Evolutionary conservation across 2,113 vertebrate species (phyloP).

Genomic region (Pygathrix nemaeus): DNA sequence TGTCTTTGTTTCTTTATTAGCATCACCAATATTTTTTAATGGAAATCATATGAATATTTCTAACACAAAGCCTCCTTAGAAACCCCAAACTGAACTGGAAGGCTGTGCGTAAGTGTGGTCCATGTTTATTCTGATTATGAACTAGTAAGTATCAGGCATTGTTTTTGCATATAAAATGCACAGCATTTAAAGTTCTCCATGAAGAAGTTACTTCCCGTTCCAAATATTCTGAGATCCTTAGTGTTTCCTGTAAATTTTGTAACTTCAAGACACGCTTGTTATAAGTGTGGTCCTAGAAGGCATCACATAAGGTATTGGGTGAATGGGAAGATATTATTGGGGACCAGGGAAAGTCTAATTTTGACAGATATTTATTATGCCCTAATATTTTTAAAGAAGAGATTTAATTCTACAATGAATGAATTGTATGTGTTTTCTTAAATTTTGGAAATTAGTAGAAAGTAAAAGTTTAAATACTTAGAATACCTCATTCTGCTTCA

Average conservation of each 20-base stretch:
- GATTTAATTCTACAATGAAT: neutral
- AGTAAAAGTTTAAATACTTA: neutral
- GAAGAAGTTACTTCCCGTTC: neutral
- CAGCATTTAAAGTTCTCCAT: neutral
- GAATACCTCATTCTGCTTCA: neutral
- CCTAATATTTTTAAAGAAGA: neutral
- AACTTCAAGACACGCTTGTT: neutral
- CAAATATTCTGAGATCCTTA: neutral
- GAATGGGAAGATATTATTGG: neutral
- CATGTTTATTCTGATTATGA: neutral
- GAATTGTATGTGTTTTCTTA: neutral
- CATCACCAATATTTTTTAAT: neutral
- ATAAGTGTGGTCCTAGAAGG: neutral
- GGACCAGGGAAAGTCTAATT: neutral
- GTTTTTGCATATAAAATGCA: neutral
- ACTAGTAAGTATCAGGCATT: neutral
- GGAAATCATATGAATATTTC: neutral
- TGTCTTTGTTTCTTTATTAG: constrained; percentile 50
- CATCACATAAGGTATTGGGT: neutral
- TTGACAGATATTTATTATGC: neutral
- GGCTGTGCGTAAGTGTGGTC: neutral
- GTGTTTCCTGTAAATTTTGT: neutral
- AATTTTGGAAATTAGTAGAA: neutral
- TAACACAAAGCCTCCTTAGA: neutral
- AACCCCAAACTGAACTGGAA: neutral